Conservation (phyloP, 2,113 vertebrate genomes). For the Mobula birostris region DNA sequence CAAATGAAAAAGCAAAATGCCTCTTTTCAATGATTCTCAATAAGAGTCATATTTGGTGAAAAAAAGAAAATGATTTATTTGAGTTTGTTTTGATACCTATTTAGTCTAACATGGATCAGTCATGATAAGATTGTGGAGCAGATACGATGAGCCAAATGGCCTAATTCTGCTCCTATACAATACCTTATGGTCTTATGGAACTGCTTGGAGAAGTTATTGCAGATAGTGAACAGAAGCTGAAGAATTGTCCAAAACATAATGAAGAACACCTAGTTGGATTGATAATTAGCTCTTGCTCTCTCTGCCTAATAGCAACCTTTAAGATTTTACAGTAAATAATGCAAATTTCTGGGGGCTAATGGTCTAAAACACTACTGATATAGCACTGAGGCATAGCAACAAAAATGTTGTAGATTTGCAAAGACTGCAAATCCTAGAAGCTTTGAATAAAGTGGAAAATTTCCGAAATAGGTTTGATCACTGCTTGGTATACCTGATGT, state of each 20-base stretch:
- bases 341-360: background rate
- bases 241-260: background rate
- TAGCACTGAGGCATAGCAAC: background rate
- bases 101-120: background rate
- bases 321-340: background rate
- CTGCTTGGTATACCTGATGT: background rate
- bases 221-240: background rate
- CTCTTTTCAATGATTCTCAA: background rate
- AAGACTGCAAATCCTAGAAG: background rate
- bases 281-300: background rate
- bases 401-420: background rate
- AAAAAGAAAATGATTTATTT: background rate
- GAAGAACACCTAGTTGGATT: background rate
- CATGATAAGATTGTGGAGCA: too few relatives aligned
- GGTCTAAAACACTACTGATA: background rate
- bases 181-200: too few relatives aligned
- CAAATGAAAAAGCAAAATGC: background rate
- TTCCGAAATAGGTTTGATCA: background rate
- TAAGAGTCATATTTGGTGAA: background rate
- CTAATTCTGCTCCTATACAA: too few relatives aligned
- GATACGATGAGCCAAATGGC: too few relatives aligned
- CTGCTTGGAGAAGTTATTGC: background rate
- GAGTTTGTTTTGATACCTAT: background rate
- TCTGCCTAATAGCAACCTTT: background rate
- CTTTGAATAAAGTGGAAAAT: background rate